phyloP scores from a whole-genome alignment of 2,888 invertebrate genomes.

The Drosophila limbata region DNA sequence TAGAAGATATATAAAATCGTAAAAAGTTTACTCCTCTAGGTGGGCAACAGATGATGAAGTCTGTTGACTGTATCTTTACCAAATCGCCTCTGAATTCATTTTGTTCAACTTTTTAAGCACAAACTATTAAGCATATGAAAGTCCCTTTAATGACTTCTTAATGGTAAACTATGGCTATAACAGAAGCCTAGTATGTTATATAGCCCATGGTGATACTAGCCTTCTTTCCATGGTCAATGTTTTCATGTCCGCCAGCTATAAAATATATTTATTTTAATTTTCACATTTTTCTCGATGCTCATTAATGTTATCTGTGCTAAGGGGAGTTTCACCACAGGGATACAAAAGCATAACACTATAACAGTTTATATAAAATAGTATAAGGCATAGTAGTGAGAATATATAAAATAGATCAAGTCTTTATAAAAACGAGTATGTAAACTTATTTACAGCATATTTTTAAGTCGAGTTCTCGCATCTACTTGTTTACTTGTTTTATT shows the following conservation, averaged over 20 bases:
- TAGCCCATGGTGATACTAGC: conserved; percentile 11
- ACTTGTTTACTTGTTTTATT: conserved; percentile 35
- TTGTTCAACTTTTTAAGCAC: not conserved
- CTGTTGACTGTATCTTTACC: too few species aligned
- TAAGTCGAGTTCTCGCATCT: not conserved
- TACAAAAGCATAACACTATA: not conserved
- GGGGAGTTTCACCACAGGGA: not conserved
- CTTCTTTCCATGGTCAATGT: conserved; percentile 50
- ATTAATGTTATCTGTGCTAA: not conserved
- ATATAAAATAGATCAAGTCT: not conserved
- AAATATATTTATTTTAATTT: conserved; percentile 52
- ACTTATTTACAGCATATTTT: not conserved
- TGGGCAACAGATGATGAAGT: too few species aligned
- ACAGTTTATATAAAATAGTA: not conserved
- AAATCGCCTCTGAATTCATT: not conserved
- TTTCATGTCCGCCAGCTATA: conserved; percentile 48
- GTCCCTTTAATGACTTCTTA: conserved; percentile 26
- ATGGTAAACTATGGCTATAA: conserved; percentile 20
- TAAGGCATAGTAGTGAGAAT: not conserved
- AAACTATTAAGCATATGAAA: conserved; percentile 6
- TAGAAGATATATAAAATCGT: too few species aligned
- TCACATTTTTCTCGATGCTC: conserved; percentile 1
- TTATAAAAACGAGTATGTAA: not conserved
- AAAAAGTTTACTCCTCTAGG: too few species aligned
- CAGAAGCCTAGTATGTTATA: conserved; percentile 14